phyloP scores from a whole-genome alignment of 1,140 invertebrate genomes.

The Phenacoccus solenopsis region DNA sequence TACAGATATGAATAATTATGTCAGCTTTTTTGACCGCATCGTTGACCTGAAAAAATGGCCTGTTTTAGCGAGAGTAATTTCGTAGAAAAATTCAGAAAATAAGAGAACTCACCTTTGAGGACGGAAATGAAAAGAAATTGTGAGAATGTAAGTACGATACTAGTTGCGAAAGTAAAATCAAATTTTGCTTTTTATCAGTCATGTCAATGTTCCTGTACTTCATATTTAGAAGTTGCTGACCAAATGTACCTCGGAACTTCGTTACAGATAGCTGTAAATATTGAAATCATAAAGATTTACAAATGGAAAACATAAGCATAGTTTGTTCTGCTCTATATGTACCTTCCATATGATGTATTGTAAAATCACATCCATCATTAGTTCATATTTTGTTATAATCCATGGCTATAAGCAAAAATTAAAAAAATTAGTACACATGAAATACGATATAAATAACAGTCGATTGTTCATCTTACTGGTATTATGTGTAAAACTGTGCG shows the following conservation, averaged over 20 bases:
- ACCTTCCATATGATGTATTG: slow-evolving; percentile 40
- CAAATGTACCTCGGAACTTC: slow-evolving; percentile 42
- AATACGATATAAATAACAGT: no score
- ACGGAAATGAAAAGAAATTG: neutral
- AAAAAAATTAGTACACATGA: slow-evolving; percentile 1
- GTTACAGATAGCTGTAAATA: slow-evolving; percentile 38
- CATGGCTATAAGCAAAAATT: slow-evolving; percentile 40
- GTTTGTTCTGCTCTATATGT: no score
- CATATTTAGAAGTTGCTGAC: slow-evolving; percentile 45
- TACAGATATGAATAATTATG: neutral
- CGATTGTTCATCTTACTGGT: slow-evolving; percentile 33
- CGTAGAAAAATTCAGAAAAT: slow-evolving; percentile 29
- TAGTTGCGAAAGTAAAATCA: slow-evolving; percentile 3
- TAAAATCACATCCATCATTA: slow-evolving; percentile 43
- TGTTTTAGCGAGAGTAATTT: slow-evolving; percentile 24
- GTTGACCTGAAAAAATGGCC: neutral
- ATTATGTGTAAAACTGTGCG: slow-evolving; percentile 39
- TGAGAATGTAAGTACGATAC: neutral
- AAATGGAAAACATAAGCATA: no score
- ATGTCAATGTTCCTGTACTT: slow-evolving; percentile 38
- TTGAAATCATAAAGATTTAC: neutral
- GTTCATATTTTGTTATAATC: slow-evolving; percentile 38
- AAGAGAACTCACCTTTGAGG: slow-evolving; percentile 24
- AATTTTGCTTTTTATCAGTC: slow-evolving; percentile 16
- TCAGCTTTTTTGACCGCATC: neutral